Conservation (phyloP, 2,888 invertebrate genomes). For the Drosophila monieri region DNA sequence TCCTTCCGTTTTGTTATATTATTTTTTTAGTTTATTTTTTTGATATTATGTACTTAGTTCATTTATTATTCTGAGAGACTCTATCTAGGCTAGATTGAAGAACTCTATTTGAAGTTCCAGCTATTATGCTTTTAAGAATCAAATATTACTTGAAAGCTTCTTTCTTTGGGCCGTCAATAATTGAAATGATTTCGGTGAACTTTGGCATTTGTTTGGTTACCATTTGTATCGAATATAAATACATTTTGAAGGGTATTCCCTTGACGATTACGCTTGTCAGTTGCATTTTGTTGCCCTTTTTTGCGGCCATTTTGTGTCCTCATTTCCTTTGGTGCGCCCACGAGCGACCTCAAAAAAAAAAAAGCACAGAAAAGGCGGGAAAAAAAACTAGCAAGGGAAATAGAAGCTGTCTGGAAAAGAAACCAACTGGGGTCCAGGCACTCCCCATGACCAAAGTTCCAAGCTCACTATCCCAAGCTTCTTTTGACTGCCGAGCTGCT, state of each 20-base stretch:
- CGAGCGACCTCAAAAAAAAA: constrained; percentile 1
- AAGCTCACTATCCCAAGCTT: constrained; percentile 16
- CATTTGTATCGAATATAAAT: neutral
- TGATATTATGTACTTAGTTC: neutral
- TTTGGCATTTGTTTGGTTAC: neutral
- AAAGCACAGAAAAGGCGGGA: neutral
- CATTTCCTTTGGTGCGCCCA: constrained; percentile 55
- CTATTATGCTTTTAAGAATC: too few relatives aligned
- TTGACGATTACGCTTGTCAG: constrained; percentile 3
- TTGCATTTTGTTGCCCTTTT: constrained; percentile 9
- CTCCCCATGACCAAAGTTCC: constrained; percentile 38
- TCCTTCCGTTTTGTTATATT: too few relatives aligned
- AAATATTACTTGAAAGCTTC: too few relatives aligned
- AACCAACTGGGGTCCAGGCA: constrained; percentile 18
- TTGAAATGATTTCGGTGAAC: neutral
- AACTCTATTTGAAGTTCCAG: too few relatives aligned
- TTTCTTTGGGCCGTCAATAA: too few relatives aligned
- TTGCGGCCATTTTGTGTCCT: constrained; percentile 49
- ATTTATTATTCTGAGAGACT: constrained; percentile 1
- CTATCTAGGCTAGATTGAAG: neutral
- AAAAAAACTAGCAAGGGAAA: constrained; percentile 10
- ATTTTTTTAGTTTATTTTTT: too few relatives aligned
- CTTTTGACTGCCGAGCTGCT: constrained; percentile 37
- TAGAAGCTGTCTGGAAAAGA: constrained; percentile 37
- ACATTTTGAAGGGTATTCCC: constrained; percentile 25